Base-by-base conservation (phyloP, 1,140 invertebrate genomes). In the Sweltsa coloradensis region DNA sequence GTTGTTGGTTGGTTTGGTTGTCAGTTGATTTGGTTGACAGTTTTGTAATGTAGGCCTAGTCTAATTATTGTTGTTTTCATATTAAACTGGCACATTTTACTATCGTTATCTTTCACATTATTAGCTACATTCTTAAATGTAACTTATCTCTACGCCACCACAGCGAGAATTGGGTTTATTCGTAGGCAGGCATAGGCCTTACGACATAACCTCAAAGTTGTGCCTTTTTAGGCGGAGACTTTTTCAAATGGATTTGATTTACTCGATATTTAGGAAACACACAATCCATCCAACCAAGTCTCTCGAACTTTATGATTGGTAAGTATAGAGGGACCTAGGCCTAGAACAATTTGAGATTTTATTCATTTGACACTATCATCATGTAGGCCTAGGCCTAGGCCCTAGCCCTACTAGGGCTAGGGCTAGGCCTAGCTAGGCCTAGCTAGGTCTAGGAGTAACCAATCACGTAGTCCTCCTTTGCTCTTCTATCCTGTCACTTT, bases 301-400 rank as follows among this genome's bases (percentile, higher is more conserved):
- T 7, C 34, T 47, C 21, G 36, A 47, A 39, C 40, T 26, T 41
- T 47, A 41, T 27, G 46, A 47, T 21, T 47, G 46, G 46, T 47
- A 47, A 40, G 16, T 37, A 18, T 9, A 7, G 19, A 25, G 2
- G 5, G 9, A 37, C 11, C 34, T 25, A 2, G 18, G 3, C 2
- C n/a, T 4, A 13, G 18, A 3, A 26, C 18, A 42, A 24, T 24
- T 24, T 25, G 3, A 14, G 13, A 11, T 23, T 26, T 22, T 3
- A 13, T 23, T 11, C 27, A 3, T 2, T 2, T 44, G 2, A 7
- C 5, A 0, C 11, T 27, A 29, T 3, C 16, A 41, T 24, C 2
- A 41, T 5, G 5, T 22, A 1, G 5, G 18, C n/a, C 22, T 14
- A 16, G 14, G n/a, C n/a, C n/a, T n/a, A n/a, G n/a, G n/a, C n/a